phyloP scores from a whole-genome alignment of 2,797 vertebrate genomes.

The Gila robusta region DNA sequence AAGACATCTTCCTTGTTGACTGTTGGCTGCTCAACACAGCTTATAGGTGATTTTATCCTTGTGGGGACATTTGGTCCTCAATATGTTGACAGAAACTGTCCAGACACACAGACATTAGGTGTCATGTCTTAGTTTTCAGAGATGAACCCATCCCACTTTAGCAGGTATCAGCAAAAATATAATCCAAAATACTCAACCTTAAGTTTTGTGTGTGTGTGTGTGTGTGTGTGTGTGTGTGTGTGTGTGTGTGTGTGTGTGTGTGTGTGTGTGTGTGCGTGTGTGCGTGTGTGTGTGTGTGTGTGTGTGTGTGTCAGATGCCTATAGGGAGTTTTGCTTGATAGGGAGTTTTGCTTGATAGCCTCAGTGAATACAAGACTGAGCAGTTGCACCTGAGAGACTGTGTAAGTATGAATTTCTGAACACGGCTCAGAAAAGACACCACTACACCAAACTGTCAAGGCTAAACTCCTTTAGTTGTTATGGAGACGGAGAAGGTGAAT shows the following conservation, averaged over 20 bases:
- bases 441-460: conserved; percentile 32
- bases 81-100: background rate
- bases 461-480: conserved; percentile 48
- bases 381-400: background rate
- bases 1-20: background rate
- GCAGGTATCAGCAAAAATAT: background rate
- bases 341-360: background rate
- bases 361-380: background rate
- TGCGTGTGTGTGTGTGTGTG: too few species aligned
- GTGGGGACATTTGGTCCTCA: background rate
- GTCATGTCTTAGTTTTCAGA: conserved; percentile 4
- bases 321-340: too few species aligned
- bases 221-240: conserved; percentile 16
- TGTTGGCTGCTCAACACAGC: background rate
- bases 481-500: conserved; percentile 37
- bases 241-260: background rate
- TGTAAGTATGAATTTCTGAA: conserved; percentile 9
- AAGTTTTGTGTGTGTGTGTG: background rate
- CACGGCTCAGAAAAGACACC: background rate
- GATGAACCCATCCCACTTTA: background rate
- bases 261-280: too few species aligned
- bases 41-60: background rate
- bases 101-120: background rate
- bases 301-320: conserved; percentile 1
- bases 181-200: background rate